Evolutionary conservation across 2,113 vertebrate species (phyloP).

Genomic region (Antigone vipio): DNA sequence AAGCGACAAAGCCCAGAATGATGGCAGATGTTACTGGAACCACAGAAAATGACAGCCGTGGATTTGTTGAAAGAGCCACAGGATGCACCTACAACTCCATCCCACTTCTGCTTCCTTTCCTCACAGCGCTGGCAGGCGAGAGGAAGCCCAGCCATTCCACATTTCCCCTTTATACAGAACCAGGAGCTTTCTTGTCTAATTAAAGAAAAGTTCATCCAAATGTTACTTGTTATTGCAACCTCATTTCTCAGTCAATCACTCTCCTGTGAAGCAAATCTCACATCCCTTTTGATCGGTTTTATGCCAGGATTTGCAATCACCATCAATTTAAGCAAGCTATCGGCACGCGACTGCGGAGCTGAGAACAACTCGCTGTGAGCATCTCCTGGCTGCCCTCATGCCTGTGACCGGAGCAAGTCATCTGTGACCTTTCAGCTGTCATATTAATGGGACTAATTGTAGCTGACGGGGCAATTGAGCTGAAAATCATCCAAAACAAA

Average conservation of each 20-base stretch:
- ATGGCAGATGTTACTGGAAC: not conserved
- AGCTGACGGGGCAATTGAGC: conserved; percentile 34
- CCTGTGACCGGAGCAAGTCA: not conserved
- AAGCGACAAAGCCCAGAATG: not conserved
- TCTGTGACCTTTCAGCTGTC: conserved; percentile 26
- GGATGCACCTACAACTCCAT: not conserved
- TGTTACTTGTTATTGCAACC: not conserved
- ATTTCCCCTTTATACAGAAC: not conserved
- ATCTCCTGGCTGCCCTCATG: not conserved
- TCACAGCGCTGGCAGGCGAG: not conserved
- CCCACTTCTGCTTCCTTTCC: conserved; percentile 21
- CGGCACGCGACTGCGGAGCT: fast-evolving
- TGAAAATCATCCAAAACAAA: conserved; percentile 66
- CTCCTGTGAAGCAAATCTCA: not conserved
- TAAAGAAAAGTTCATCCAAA: conserved; percentile 25
- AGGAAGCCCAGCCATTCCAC: conserved; percentile 5
- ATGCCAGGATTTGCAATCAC: not conserved
- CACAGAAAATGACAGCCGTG: not conserved
- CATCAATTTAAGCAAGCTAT: not conserved
- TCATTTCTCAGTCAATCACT: not conserved
- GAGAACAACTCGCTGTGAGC: not conserved
- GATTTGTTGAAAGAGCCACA: conserved; percentile 3
- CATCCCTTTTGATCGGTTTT: not conserved
- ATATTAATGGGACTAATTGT: conserved; percentile 36
- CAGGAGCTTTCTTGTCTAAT: not conserved